Conservation (phyloP, 92 coral and sea anemone species). For the Porites divaricata region DNA sequence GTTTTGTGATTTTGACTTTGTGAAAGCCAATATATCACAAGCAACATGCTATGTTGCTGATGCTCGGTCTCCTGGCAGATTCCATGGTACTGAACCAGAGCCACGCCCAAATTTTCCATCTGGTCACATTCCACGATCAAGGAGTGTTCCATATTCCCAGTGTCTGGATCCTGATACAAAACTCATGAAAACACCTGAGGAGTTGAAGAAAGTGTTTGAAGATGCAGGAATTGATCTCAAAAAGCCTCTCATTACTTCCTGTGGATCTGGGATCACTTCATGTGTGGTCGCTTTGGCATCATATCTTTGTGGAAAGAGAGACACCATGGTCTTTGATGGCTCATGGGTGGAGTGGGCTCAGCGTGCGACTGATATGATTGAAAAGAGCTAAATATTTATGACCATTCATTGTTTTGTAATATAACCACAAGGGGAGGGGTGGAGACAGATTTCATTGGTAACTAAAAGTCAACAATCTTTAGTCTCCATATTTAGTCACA, state of each 20-base stretch:
- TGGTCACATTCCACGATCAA: constrained; percentile 89
- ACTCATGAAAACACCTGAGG: constrained; percentile 79
- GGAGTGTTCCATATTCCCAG: constrained; percentile 71
- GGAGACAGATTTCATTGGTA: neutral
- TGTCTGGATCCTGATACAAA: constrained; percentile 71
- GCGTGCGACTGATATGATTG: constrained; percentile 88
- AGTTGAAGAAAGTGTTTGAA: constrained; percentile 75
- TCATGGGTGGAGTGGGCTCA: constrained; percentile 95
- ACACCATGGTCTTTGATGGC: constrained; percentile 91
- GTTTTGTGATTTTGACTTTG: constrained; percentile 82
- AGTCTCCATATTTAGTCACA: no score
- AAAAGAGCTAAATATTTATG: neutral
- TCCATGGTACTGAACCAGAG: constrained; percentile 79
- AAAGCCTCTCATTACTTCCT: constrained; percentile 81
- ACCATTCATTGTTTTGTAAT: neutral
- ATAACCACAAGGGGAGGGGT: neutral
- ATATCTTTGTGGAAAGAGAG: constrained; percentile 79
- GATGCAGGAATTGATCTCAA: constrained; percentile 78
- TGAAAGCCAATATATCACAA: constrained; percentile 62
- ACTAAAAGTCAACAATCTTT: no score
- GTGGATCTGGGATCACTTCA: constrained; percentile 94
- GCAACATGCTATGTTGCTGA: constrained; percentile 67
- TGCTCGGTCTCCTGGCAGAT: constrained; percentile 86
- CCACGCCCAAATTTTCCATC: constrained; percentile 82
- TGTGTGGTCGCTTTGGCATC: constrained; percentile 78